phyloP scores from a whole-genome alignment of 1,140 invertebrate genomes.

The Asobara japonica region DNA sequence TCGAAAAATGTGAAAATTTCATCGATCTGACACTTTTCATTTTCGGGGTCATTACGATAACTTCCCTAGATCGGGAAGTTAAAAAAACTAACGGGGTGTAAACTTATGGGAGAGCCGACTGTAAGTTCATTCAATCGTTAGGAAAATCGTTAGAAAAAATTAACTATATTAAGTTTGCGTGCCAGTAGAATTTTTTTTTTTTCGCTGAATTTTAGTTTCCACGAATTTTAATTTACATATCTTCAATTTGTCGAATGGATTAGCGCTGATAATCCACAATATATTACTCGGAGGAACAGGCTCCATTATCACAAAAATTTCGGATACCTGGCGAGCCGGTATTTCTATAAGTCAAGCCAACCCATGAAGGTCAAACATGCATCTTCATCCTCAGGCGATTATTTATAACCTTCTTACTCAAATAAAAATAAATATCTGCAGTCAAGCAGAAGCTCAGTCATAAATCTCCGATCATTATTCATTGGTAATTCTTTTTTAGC shows the following conservation, averaged over 20 bases:
- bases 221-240: no score
- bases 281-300: neutral
- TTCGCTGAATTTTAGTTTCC: no score
- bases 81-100: no score
- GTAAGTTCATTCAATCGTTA: no score
- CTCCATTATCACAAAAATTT: neutral
- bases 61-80: no score
- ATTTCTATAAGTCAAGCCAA: neutral
- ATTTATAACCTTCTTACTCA: neutral
- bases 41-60: no score
- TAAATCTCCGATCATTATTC: slow-evolving; percentile 2
- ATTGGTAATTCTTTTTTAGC: neutral
- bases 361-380: neutral
- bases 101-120: no score
- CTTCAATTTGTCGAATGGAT: neutral
- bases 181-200: no score
- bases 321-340: neutral
- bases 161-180: no score
- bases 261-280: neutral
- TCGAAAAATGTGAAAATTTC: no score
- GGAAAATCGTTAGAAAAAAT: no score
- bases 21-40: no score
- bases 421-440: neutral
- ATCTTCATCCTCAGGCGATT: neutral
- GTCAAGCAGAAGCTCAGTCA: neutral